A percentile compares a stretch with the other conserved stretches of the same genome.
Evolutionary conservation across 2,797 vertebrate species (phyloP).

Genomic region (Paramormyrops hopkinsi): DNA sequence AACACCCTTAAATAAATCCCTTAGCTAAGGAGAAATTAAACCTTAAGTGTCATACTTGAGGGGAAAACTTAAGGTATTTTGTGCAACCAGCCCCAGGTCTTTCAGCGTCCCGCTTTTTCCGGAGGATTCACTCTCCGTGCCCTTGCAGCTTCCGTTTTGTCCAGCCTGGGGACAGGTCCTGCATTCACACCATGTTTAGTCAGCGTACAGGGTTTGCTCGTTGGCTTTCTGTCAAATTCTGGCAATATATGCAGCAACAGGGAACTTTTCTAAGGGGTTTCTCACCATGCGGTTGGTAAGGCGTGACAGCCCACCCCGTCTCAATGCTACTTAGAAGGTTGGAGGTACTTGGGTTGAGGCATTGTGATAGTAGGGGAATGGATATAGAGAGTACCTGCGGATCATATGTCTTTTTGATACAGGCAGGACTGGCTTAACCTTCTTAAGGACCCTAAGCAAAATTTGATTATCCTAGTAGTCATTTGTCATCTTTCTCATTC

Average conservation of each 20-base stretch:
- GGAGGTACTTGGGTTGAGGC: not conserved
- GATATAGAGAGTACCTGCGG: not conserved
- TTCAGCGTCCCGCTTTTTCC: not conserved
- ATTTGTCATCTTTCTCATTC: not conserved
- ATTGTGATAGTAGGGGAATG: not conserved
- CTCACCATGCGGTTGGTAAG: not conserved
- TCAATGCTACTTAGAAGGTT: not conserved
- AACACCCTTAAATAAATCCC: not conserved
- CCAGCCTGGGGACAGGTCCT: not conserved
- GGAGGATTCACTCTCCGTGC: not conserved
- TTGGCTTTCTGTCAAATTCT: not conserved
- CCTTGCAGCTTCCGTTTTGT: not conserved
- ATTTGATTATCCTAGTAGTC: not conserved
- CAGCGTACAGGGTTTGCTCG: not conserved
- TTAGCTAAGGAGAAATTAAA: not conserved
- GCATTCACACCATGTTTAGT: not conserved
- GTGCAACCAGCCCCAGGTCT: not conserved
- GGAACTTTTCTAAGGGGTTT: not conserved
- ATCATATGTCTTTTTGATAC: not conserved
- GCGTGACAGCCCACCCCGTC: not conserved
- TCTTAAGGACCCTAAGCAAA: not conserved
- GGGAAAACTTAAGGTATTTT: not conserved
- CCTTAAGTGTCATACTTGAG: not conserved
- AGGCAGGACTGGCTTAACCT: not conserved
- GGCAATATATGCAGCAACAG: not conserved